Base-by-base conservation (phyloP, 2,888 invertebrate genomes). In the Caenorhabditis sp. region DNA sequence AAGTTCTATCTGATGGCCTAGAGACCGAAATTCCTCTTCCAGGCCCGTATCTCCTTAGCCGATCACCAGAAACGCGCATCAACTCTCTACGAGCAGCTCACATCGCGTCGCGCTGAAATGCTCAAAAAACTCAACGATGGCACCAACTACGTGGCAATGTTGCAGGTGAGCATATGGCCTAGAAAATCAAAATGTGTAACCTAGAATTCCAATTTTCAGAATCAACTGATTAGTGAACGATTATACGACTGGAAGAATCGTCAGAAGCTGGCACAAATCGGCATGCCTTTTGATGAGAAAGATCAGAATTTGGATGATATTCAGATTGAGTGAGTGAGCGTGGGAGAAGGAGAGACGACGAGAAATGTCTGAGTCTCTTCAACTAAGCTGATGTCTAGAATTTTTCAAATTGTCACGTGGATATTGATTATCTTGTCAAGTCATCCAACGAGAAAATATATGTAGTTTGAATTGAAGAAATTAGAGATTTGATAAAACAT, bases 181-280 rank as follows among this genome's bases (percentile, higher is more conserved):
- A 59, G 5, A 59, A 27, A 38, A 49, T 3, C 7, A 38, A 8
- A n/a, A n/a, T n/a, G n/a, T 8, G 10, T 31, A 10, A 10, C 31
- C 31, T 12, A 59, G 5, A 59, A 27, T n/a, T 23, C 3, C 7
- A 38, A 8, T 59, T 59, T 49, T 2, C 84, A 88, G 77, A 80
- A 80, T 49, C 81, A 84, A 57, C 71, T 87, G 50, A 87, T 88
- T 59, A 69, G 70, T 26, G 83, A 84, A 21, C 76, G 83, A 23
- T 72, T 87, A 27, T 76, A 83, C 53, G 83, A 85, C n/a, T 87
- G 87, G 88, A 88, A 88, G 59, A 84, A 84, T 63, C 71, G 79
- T 2, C 87, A 87, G 67, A 88, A 87, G 65, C 69, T 87, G 57
- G 83, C 85, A 1, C 87, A 87, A 63, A 85, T 87, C 70, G 87